Evolutionary conservation across 1,140 invertebrate species (phyloP).

Genomic region (Zaprionus ornatus): DNA sequence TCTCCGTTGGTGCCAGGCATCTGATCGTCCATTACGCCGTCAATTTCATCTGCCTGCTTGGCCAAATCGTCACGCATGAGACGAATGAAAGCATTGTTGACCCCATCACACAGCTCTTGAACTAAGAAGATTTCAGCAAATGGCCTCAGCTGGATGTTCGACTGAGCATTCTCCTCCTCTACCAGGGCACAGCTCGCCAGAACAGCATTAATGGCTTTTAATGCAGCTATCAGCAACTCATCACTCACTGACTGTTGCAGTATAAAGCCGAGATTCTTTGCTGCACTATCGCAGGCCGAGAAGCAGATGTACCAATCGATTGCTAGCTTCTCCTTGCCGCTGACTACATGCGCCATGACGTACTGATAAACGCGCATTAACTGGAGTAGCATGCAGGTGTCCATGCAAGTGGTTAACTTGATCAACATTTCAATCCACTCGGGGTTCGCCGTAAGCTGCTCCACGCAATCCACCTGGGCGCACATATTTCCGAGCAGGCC

Average conservation of each 20-base stretch:
- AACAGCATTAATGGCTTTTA: conserved; percentile 86
- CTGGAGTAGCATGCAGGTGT: conserved; percentile 88
- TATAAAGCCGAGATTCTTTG: conserved; percentile 86
- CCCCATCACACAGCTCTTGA: conserved; percentile 61
- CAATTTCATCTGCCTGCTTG: conserved; percentile 54
- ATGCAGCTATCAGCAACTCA: conserved; percentile 85
- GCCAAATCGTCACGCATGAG: conserved; percentile 68
- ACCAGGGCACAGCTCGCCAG: conserved; percentile 83
- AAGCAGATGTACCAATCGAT: conserved; percentile 77
- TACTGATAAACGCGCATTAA: conserved; percentile 87
- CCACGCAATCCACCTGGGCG: conserved; percentile 58
- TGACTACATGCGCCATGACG: conserved; percentile 83
- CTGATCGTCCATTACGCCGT: not conserved
- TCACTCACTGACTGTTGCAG: conserved; percentile 88
- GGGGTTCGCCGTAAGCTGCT: conserved; percentile 84
- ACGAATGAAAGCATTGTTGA: conserved; percentile 75
- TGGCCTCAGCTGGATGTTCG: conserved; percentile 55
- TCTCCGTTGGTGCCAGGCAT: not conserved
- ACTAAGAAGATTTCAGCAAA: conserved; percentile 76
- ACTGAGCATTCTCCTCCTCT: conserved; percentile 63
- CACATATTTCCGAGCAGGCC: conserved; percentile 91
- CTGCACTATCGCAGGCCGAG: conserved; percentile 83
- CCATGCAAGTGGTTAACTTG: conserved; percentile 85
- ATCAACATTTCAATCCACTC: conserved; percentile 85
- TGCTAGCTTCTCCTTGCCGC: conserved; percentile 65